Conservation (phyloP, 2,113 vertebrate species). For the Ochotona princeps region DNA sequence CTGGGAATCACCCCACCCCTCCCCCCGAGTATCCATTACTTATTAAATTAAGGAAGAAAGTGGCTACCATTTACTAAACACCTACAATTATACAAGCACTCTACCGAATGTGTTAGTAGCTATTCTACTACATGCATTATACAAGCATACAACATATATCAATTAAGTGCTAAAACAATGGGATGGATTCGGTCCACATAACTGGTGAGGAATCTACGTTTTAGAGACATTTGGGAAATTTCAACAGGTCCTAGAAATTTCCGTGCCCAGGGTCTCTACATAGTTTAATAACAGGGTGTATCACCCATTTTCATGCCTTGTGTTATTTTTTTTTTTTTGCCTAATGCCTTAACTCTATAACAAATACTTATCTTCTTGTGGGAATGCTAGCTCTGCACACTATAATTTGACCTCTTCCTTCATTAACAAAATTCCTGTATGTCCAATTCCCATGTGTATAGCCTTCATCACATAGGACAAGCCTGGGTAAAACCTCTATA, state of each 20-base stretch:
- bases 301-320: not conserved
- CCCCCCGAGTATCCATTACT: too few relatives aligned
- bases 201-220: not conserved
- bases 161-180: not conserved
- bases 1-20: too few relatives aligned
- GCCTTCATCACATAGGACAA: not conserved
- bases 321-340: not conserved
- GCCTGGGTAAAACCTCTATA: not conserved
- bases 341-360: not conserved
- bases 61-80: not conserved
- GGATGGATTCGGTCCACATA: not conserved
- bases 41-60: not conserved
- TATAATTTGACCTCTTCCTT: not conserved
- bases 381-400: not conserved
- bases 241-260: not conserved
- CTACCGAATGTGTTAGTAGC: not conserved
- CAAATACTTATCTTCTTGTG: not conserved
- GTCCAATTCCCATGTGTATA: not conserved
- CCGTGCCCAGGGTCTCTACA: not conserved
- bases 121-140: not conserved
- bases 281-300: not conserved
- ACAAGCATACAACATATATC: not conserved
- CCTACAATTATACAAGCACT: not conserved
- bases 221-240: not conserved
- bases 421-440: not conserved